Evolutionary conservation across 2,797 vertebrate species (phyloP).

Genomic region (Eurystomus glaucurus): DNA sequence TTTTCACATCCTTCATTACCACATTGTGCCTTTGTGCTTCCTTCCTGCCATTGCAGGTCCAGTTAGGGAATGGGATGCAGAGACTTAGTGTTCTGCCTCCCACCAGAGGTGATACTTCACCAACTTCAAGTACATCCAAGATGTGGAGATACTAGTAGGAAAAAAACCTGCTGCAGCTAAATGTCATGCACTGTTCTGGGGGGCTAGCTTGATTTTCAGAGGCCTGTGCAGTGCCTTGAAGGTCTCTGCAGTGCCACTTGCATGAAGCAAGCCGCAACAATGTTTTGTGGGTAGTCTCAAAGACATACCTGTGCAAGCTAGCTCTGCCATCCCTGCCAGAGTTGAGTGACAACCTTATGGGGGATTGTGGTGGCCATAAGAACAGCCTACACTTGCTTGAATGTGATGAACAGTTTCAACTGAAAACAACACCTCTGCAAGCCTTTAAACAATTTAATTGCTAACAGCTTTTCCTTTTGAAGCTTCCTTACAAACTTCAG

Average conservation of each 20-base stretch:
- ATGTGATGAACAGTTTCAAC: not conserved
- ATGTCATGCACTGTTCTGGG: too few species aligned
- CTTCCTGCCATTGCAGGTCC: not conserved
- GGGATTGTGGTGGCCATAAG: rapidly evolving
- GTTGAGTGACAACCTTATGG: not conserved
- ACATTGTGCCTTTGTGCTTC: not conserved
- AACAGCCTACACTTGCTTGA: not conserved
- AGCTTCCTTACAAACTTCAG: not conserved
- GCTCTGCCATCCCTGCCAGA: not conserved
- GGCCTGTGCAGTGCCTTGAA: not conserved
- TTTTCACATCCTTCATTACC: not conserved
- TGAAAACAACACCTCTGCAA: not conserved
- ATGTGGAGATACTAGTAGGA: not conserved
- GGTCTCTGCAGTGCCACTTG: not conserved
- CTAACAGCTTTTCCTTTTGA: not conserved
- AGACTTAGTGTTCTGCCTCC: not conserved
- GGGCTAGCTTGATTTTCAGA: not conserved
- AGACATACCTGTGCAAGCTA: not conserved
- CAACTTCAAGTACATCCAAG: not conserved
- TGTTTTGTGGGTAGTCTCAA: not conserved
- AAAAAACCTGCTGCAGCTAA: not conserved
- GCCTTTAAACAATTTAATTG: not conserved
- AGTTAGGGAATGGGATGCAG: not conserved
- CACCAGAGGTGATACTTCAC: not conserved
- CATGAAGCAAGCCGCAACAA: not conserved